Evolutionary conservation across 2,797 vertebrate genomes (phyloP).

Genomic region (Myotis findleyi): DNA sequence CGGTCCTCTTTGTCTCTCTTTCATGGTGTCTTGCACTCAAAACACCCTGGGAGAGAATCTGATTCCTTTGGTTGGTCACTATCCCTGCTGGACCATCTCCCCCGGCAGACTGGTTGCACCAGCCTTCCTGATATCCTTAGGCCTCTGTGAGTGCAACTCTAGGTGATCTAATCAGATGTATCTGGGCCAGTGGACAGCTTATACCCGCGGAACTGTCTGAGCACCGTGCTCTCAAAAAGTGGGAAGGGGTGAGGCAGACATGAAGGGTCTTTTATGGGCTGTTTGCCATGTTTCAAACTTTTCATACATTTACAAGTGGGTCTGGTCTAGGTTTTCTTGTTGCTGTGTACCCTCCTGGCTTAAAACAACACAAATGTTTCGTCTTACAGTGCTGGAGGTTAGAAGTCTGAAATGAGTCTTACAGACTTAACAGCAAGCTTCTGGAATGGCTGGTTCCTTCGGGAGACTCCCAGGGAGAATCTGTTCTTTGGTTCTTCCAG

Average conservation of each 20-base stretch:
- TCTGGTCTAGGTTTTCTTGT: background rate
- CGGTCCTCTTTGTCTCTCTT: background rate
- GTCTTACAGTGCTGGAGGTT: background rate
- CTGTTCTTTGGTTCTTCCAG: background rate
- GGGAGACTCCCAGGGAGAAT: background rate
- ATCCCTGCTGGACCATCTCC: background rate
- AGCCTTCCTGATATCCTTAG: fast-evolving
- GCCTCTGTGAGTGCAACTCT: background rate
- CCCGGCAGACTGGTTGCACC: too few relatives aligned
- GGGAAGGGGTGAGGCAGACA: background rate
- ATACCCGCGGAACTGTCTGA: background rate
- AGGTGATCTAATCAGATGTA: background rate
- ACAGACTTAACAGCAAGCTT: background rate
- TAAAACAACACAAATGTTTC: background rate
- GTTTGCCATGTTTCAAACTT: background rate
- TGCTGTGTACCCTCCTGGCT: background rate
- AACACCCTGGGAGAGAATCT: background rate
- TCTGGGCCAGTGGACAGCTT: background rate
- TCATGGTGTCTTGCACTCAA: background rate
- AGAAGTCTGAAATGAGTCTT: background rate
- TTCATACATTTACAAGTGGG: background rate
- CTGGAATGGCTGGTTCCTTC: background rate
- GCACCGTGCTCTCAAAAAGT: background rate
- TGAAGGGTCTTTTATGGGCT: background rate
- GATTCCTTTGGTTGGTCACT: background rate